These are phyloP conservation scores for Psophia crepitans DNA, from an alignment of 2,113 vertebrate species.

Conservation along the genomic window DNA sequence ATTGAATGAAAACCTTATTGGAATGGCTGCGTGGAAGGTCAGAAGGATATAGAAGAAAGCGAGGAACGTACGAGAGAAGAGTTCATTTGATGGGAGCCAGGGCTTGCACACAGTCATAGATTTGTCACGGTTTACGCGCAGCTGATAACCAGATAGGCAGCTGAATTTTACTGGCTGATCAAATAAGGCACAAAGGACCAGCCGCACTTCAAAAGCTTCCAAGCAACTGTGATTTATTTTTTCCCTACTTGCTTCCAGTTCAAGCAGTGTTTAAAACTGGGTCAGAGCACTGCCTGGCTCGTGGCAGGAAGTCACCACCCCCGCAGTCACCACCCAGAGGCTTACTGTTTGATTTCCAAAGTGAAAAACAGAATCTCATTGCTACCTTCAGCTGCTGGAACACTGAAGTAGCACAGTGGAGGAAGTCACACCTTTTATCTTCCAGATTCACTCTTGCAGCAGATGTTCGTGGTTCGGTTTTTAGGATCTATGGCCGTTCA, in stretches of 20 bases:
- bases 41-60: neutral
- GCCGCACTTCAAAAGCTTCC: neutral
- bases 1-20: neutral
- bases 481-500: conserved; percentile 93
- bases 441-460: conserved; percentile 91
- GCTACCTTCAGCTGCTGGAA: neutral
- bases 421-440: neutral
- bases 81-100: neutral
- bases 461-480: conserved; percentile 94
- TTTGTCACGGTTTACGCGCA: neutral
- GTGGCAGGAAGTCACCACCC: neutral
- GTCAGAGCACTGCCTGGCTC: neutral
- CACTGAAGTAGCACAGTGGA: neutral
- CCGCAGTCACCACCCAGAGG: neutral
- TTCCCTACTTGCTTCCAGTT: neutral
- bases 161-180: neutral
- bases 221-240: neutral
- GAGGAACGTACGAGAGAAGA: neutral
- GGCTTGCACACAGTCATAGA: neutral
- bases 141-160: neutral
- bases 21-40: neutral
- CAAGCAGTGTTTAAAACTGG: neutral
- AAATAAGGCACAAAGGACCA: neutral
- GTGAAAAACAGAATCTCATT: neutral
- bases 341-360: neutral